A percentile compares a stretch with the other conserved stretches of the same genome.
These are phyloP conservation scores for Porphyrio hochstetteri DNA, from an alignment of 2,113 vertebrate species.

Conservation along the genomic window DNA sequence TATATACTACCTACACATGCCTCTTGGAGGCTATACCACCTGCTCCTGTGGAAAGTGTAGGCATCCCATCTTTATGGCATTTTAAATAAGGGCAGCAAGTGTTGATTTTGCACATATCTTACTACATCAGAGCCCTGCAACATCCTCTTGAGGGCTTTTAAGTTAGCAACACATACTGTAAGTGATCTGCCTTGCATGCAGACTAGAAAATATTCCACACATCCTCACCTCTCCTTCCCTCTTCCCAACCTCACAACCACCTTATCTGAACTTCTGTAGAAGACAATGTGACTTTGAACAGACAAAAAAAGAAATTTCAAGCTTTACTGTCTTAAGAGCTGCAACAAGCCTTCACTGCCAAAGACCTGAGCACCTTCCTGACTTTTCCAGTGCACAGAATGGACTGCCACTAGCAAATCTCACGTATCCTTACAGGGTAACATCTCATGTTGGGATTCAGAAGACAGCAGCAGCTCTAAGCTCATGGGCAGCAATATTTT, in stretches of 20 bases:
- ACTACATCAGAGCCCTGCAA: not conserved
- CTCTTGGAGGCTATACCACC: not conserved
- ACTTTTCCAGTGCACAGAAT: not conserved
- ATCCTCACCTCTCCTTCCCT: constrained; percentile 1
- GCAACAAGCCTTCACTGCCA: not conserved
- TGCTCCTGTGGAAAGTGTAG: not conserved
- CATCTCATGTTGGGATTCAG: not conserved
- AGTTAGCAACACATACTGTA: not conserved
- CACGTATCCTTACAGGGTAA: not conserved
- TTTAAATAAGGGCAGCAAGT: constrained; percentile 5
- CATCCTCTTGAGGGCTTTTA: constrained; percentile 47
- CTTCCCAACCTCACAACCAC: not conserved
- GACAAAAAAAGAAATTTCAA: not conserved
- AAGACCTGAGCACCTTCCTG: not conserved
- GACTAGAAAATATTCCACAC: constrained; percentile 20
- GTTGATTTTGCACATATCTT: not conserved
- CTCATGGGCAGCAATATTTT: not conserved
- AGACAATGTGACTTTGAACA: not conserved
- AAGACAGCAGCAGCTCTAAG: not conserved
- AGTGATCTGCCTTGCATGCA: constrained; percentile 29
- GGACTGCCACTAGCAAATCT: not conserved
- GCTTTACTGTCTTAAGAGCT: not conserved
- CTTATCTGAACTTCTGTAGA: not conserved
- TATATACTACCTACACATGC: not conserved
- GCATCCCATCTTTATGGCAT: not conserved